phyloP scores from a whole-genome alignment of 2,888 invertebrate species.

The Syrphus vitripennis region DNA sequence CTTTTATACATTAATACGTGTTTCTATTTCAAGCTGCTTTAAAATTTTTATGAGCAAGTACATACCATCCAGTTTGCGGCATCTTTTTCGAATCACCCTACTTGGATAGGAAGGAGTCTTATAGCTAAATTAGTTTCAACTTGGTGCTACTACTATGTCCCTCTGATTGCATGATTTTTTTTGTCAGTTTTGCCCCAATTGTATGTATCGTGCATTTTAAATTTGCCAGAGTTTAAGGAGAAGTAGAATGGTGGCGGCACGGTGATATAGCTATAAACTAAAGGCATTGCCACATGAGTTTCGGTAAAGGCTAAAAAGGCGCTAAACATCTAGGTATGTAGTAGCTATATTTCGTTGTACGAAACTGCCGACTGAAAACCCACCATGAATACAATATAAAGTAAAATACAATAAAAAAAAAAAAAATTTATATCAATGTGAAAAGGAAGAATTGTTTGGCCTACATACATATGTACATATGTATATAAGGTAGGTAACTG shows the following conservation, averaged over 20 bases:
- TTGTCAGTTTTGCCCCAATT: slow-evolving; percentile 60
- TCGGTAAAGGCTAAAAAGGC: slow-evolving; percentile 43
- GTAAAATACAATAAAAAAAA: slow-evolving; percentile 34
- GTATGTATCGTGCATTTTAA: slow-evolving; percentile 70
- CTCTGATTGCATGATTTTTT: slow-evolving; percentile 36
- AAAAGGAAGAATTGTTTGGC: slow-evolving; percentile 19
- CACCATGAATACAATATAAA: slow-evolving; percentile 32
- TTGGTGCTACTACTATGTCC: slow-evolving; percentile 54
- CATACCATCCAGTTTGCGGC: too few species aligned
- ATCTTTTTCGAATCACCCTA: too few species aligned
- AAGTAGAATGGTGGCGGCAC: slow-evolving; percentile 10
- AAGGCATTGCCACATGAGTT: slow-evolving; percentile 45
- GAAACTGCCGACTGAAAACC: background rate
- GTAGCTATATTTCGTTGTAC: background rate
- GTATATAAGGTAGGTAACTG: background rate
- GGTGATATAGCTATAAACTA: slow-evolving; percentile 32
- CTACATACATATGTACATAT: background rate
- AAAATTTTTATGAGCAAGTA: too few species aligned
- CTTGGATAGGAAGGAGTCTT: background rate
- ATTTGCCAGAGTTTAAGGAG: slow-evolving; percentile 39
- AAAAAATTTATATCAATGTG: slow-evolving; percentile 37
- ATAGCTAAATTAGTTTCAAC: slow-evolving; percentile 32
- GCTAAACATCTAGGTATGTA: slow-evolving; percentile 3
- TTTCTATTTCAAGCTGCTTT: too few species aligned
- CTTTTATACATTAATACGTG: too few species aligned